Conservation (phyloP, 2,888 invertebrate genomes). For the Octonoba sinensis region DNA sequence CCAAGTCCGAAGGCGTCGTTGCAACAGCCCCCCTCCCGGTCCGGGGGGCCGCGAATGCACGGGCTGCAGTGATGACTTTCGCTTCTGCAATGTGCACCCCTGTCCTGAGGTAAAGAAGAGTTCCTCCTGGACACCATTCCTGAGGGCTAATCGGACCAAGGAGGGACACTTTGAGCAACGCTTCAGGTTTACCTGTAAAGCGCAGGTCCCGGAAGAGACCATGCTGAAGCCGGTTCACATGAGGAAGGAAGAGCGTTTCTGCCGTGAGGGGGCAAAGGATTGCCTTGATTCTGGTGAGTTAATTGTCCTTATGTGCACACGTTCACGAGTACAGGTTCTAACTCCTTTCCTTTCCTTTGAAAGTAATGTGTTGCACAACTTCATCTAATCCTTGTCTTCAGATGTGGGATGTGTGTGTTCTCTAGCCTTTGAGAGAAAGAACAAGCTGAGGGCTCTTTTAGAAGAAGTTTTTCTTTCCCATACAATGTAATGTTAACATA, state of each 20-base stretch:
- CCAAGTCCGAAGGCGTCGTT: constrained; percentile 76
- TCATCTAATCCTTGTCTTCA: no score
- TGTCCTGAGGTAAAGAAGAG: constrained; percentile 81
- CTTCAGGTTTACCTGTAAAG: constrained; percentile 83
- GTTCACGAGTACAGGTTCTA: no score
- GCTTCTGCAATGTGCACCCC: constrained; percentile 80
- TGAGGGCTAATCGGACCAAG: constrained; percentile 72
- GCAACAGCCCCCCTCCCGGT: constrained; percentile 79
- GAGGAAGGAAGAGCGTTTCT: constrained; percentile 83
- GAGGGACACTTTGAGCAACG: constrained; percentile 81
- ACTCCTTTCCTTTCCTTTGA: no score
- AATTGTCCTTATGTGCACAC: no score
- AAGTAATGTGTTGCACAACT: no score
- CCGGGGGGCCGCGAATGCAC: constrained; percentile 81
- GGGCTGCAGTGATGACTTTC: constrained; percentile 81
- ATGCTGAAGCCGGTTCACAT: constrained; percentile 79
- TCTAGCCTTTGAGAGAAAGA: no score
- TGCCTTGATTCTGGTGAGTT: constrained; percentile 73
- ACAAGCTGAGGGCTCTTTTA: no score
- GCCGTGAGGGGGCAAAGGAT: constrained; percentile 77
- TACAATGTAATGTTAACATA: no score
- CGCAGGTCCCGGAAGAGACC: constrained; percentile 81
- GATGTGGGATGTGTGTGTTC: no score
- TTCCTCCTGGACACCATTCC: constrained; percentile 85
- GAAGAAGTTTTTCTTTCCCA: no score